A percentile compares a stretch with the other conserved stretches of the same genome.
Evolutionary conservation across 2,113 vertebrate genomes (phyloP).

Genomic region (Bucco capensis): DNA sequence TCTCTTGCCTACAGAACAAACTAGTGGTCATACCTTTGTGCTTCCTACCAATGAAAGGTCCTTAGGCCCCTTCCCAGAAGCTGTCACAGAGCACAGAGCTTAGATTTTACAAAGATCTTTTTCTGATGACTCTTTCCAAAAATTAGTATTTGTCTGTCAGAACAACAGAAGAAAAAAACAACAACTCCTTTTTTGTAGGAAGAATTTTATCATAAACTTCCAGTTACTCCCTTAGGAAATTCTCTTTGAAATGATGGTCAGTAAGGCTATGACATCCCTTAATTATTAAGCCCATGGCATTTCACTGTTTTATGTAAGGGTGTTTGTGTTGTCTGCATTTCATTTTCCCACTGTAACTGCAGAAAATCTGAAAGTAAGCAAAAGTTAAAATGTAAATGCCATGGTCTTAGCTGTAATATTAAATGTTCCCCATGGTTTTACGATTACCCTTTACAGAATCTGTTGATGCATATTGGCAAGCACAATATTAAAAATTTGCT

Average conservation of each 20-base stretch:
- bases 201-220: neutral
- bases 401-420: conserved; percentile 63
- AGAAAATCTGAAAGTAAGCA: conserved; percentile 56
- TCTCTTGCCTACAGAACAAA: neutral
- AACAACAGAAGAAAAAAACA: too few relatives aligned
- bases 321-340: conserved; percentile 52
- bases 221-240: neutral
- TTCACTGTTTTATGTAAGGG: neutral
- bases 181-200: too few relatives aligned
- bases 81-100: neutral
- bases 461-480: conserved; percentile 64
- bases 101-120: neutral
- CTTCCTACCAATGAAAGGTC: neutral
- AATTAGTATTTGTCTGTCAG: neutral
- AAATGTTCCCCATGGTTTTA: conserved; percentile 61
- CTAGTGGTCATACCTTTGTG: neutral
- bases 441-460: conserved; percentile 59
- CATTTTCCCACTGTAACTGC: conserved; percentile 54
- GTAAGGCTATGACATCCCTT: neutral
- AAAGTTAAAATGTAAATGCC: conserved; percentile 64
- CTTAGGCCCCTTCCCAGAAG: neutral
- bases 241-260: neutral
- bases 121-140: neutral
- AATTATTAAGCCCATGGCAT: conserved; percentile 14
- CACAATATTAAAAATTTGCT: conserved; percentile 65